Evolutionary conservation across 2,888 invertebrate species (phyloP).

Genomic region (Hecatera dysodea): DNA sequence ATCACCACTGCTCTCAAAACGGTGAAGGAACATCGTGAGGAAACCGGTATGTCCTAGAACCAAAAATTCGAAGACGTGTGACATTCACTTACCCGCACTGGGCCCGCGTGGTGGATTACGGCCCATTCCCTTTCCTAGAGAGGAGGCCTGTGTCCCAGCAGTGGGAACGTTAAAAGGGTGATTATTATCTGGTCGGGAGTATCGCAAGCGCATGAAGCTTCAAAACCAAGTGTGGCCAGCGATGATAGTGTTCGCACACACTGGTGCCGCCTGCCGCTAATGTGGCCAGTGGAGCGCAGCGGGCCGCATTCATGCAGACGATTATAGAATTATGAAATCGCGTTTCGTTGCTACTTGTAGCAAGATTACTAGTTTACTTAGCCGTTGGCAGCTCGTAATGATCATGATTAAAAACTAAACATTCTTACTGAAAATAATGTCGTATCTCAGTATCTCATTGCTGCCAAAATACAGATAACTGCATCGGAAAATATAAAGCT

Average conservation of each 20-base stretch:
- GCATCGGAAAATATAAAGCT: background rate
- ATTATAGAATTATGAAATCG: slow-evolving; percentile 52
- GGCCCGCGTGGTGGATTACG: no score
- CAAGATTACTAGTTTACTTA: slow-evolving; percentile 14
- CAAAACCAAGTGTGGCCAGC: slow-evolving; percentile 4
- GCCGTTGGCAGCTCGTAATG: background rate
- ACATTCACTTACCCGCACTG: no score
- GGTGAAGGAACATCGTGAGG: no score
- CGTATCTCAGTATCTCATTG: background rate
- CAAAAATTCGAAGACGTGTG: no score
- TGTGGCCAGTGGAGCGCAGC: slow-evolving; percentile 45
- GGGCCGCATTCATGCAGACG: slow-evolving; percentile 51
- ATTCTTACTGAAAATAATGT: background rate
- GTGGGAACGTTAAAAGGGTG: no score
- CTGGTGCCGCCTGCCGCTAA: slow-evolving; percentile 11
- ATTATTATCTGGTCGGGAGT: background rate
- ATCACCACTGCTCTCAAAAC: no score
- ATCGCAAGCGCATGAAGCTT: slow-evolving; percentile 28
- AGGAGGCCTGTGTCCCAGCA: no score
- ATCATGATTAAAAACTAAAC: background rate
- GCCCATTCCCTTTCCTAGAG: no score
- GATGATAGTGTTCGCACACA: slow-evolving; percentile 14
- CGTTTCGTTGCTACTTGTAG: slow-evolving; percentile 13
- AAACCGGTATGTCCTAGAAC: no score
- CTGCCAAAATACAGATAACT: background rate